These are phyloP conservation scores for Cristatella mucedo DNA, from an alignment of 2,888 invertebrate genomes.

Conservation along the genomic window DNA sequence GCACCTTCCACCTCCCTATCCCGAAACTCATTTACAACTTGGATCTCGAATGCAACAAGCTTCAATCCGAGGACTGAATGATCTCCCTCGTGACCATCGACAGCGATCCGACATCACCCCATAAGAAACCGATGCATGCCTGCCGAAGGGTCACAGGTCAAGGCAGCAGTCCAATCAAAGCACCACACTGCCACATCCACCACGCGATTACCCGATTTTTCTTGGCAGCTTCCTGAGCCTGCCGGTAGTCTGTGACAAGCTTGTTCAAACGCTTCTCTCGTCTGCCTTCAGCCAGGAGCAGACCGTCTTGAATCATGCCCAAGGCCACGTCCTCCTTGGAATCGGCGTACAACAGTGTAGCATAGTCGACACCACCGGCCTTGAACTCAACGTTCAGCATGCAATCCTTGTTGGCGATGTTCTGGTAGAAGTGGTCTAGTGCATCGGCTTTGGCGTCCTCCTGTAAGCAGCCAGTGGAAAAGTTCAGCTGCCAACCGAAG, in stretches of 20 bases:
- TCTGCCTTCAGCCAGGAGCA: conserved; percentile 57
- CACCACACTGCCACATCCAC: too few relatives aligned
- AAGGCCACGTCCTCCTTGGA: conserved; percentile 54
- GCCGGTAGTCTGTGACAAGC: conserved; percentile 59
- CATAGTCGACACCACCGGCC: conserved; percentile 21
- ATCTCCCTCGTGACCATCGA: too few relatives aligned
- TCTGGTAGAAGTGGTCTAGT: conserved; percentile 49
- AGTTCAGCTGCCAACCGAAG: too few relatives aligned
- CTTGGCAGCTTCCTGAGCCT: conserved; percentile 71
- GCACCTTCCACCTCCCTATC: too few relatives aligned
- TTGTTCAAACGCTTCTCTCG: conserved; percentile 63
- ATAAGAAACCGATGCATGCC: too few relatives aligned
- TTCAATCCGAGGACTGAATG: too few relatives aligned
- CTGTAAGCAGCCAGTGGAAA: conserved; percentile 38
- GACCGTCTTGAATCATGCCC: conserved; percentile 67
- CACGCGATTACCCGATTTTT: conserved; percentile 47
- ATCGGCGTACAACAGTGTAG: conserved; percentile 25
- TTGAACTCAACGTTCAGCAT: conserved; percentile 68
- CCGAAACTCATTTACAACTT: too few relatives aligned
- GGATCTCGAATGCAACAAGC: too few relatives aligned
- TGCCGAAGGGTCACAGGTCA: too few relatives aligned
- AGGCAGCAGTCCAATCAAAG: too few relatives aligned
- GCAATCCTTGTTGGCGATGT: conserved; percentile 56
- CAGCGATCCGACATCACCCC: too few relatives aligned
- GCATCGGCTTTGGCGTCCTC: conserved; percentile 62